Percentiles rank a stretch among this genome's conserved stretches.
Conservation (phyloP, 2,113 vertebrate genomes). For the Muntiacus reevesi region DNA sequence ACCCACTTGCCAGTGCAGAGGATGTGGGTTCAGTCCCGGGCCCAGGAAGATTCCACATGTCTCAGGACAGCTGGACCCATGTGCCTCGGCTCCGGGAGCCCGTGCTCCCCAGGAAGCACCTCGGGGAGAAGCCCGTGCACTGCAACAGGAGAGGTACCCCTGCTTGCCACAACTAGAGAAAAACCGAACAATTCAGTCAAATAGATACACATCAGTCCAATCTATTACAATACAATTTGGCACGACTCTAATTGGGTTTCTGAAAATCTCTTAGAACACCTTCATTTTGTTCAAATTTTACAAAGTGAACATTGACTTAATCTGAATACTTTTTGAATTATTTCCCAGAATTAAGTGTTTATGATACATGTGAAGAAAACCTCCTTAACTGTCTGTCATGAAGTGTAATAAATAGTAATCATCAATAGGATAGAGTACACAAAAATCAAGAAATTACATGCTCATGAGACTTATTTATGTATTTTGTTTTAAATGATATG, state of each 20-base stretch:
- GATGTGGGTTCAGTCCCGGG: neutral
- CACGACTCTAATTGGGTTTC: neutral
- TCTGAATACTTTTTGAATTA: neutral
- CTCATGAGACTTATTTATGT: neutral
- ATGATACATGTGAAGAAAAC: neutral
- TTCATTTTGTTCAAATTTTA: slow-evolving; percentile 17
- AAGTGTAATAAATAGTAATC: neutral
- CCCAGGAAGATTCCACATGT: neutral
- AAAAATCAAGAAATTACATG: neutral
- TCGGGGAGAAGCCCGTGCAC: neutral
- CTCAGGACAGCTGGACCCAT: neutral
- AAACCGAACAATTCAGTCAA: neutral
- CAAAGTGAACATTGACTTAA: slow-evolving; percentile 8
- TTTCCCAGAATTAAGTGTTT: slow-evolving; percentile 54
- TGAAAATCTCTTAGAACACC: neutral
- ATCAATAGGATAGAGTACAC: neutral
- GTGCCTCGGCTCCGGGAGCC: neutral
- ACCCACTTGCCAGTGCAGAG: neutral
- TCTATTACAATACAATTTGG: neutral
- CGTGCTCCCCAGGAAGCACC: neutral
- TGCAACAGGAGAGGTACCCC: neutral
- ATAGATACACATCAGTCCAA: neutral
- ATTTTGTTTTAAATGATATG: neutral
- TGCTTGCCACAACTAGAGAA: neutral
- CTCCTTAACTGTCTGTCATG: neutral